Evolutionary conservation across 2,797 vertebrate species (phyloP).

Genomic region (Bucorvus abyssinicus): DNA sequence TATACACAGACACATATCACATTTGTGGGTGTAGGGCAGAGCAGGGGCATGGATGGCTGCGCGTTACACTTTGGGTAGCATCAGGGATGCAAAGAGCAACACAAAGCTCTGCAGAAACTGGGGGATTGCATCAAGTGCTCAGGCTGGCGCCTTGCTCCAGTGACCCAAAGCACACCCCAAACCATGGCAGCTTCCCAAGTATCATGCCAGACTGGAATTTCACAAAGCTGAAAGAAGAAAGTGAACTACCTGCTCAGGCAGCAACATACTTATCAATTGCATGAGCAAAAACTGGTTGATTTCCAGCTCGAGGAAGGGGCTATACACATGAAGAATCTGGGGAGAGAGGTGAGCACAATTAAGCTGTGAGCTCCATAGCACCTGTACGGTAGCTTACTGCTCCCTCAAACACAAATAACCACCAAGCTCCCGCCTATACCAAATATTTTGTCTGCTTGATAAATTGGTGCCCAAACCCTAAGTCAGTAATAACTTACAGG

Average conservation of each 20-base stretch:
- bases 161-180: background rate
- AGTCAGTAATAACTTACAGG: background rate
- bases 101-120: background rate
- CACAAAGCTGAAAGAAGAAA: background rate
- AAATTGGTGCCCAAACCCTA: background rate
- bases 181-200: background rate
- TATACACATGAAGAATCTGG: background rate
- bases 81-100: background rate
- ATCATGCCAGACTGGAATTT: background rate
- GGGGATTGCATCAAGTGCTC: fast-evolving
- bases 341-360: fast-evolving
- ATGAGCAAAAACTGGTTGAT: background rate
- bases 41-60: background rate
- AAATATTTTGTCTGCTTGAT: background rate
- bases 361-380: background rate
- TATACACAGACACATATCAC: fast-evolving
- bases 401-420: background rate
- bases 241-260: fast-evolving
- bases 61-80: background rate
- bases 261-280: fast-evolving
- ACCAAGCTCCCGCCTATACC: background rate
- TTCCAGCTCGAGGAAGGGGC: background rate
- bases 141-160: background rate
- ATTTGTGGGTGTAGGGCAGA: fast-evolving
- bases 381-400: fast-evolving